Evolutionary conservation across 2,888 invertebrate genomes (phyloP), one percentile per base, ranked within the genome.

Genomic region (Mythimna loreyi): DNA sequence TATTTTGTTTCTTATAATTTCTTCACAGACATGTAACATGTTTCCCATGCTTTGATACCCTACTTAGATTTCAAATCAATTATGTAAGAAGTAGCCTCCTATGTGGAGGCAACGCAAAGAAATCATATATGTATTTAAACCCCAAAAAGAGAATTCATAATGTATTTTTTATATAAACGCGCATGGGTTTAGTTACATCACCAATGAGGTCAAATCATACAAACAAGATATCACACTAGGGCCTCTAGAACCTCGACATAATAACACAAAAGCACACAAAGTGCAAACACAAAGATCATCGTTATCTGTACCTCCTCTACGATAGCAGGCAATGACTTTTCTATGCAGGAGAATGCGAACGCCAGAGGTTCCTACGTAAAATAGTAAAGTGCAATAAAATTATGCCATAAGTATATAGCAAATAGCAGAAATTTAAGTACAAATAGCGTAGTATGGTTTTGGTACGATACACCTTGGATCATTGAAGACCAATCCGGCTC

Each of bases 301-400:
- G 77, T 71, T 79, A 66, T 78, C 67, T 85, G 83, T 97, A 97
- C 97, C 97, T 97, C 97, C 92, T 96, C 95, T 79, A 97, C 92
- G 92, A 97, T 97, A 89, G 92, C 90, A 80, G 97, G 96, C 90
- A 97, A 96, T 87, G 97, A 96, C 92, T 97, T 97, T 95, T 97
- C 97, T 88, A 97, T 97, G 96, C 97, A 97, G 93, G 96, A 95
- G 96, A 96, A 97, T 92, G 97, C 97, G 94, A 97, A 97, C 92
- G 92, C 95, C 95, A 95, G 86, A 85, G 94, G 95, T 92, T 96
- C 96, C 94, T 96, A 93, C 67, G 76, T 90, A 81, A 88, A 90
- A 92, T 89, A 82, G 73, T 81, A 74, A 67, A 75, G 75, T 77
- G 72, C 43, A 79, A 77, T 75, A 40, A 45, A 70, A 59, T 75